Conservation (phyloP, 2,888 invertebrate genomes). For the Calephelis perditalis region DNA sequence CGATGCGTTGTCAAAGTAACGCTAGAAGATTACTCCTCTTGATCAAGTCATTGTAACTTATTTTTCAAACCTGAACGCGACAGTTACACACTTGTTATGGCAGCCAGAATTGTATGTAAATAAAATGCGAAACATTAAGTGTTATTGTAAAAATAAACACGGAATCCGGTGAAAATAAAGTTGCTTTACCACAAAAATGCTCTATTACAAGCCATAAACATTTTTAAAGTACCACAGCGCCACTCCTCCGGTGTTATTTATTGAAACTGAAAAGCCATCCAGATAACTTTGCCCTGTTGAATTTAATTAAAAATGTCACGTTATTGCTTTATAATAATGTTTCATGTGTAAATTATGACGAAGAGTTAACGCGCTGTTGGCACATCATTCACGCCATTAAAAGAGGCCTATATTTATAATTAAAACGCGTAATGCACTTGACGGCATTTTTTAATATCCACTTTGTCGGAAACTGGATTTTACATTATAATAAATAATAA, state of each 20-base stretch:
- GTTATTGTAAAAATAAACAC: neutral
- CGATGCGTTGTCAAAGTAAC: too few relatives aligned
- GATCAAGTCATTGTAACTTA: too few relatives aligned
- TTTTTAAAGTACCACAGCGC: slow-evolving; percentile 11
- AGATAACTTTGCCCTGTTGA: slow-evolving; percentile 12
- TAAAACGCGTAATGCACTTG: slow-evolving; percentile 1
- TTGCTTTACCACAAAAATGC: slow-evolving; percentile 2
- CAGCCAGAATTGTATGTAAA: too few relatives aligned
- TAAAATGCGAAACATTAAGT: too few relatives aligned
- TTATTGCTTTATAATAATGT: slow-evolving; percentile 12
- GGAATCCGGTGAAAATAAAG: neutral
- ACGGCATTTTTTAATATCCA: too few relatives aligned
- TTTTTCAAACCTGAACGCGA: too few relatives aligned
- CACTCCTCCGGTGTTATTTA: slow-evolving; percentile 12
- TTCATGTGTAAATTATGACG: slow-evolving; percentile 9
- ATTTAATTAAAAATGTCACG: slow-evolving; percentile 13
- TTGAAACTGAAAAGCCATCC: slow-evolving; percentile 12
- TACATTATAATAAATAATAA: too few relatives aligned
- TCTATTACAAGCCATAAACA: slow-evolving; percentile 11
- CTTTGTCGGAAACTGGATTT: too few relatives aligned
- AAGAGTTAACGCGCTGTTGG: slow-evolving; percentile 2
- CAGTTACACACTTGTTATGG: too few relatives aligned
- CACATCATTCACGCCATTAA: neutral
- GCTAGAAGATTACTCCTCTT: too few relatives aligned
- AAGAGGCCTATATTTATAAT: slow-evolving; percentile 11